These are phyloP conservation scores for Lochmaea crataegi DNA, from an alignment of 2,888 invertebrate genomes.

Conservation along the genomic window DNA sequence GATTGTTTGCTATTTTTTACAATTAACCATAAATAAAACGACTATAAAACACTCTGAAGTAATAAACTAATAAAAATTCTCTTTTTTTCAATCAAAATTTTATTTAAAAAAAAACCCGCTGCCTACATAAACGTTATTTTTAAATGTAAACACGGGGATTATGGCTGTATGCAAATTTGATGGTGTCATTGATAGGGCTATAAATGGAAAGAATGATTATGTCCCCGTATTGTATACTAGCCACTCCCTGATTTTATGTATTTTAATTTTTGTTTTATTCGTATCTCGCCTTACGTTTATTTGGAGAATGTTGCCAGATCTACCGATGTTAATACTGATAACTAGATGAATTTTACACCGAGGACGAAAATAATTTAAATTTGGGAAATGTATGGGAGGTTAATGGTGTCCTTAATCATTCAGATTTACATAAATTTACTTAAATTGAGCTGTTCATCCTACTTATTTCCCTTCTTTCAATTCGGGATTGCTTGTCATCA, in stretches of 20 bases:
- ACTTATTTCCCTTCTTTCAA: too few relatives aligned
- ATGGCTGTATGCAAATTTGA: slow-evolving; percentile 12
- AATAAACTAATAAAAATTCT: neutral
- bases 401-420: too few relatives aligned
- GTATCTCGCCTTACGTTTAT: neutral
- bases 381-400: too few relatives aligned
- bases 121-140: neutral
- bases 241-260: slow-evolving; percentile 11
- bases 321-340: neutral
- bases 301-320: neutral
- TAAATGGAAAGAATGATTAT: slow-evolving; percentile 17
- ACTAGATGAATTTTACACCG: too few relatives aligned
- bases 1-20: neutral
- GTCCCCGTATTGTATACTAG: neutral
- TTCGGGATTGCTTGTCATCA: too few relatives aligned
- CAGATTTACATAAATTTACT: too few relatives aligned
- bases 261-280: neutral
- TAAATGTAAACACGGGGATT: neutral
- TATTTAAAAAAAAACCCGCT: neutral
- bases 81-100: neutral
- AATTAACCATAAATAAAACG: neutral
- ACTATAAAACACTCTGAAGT: neutral
- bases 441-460: too few relatives aligned
- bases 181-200: slow-evolving; percentile 14
- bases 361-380: too few relatives aligned